phyloP scores from a whole-genome alignment of 1,140 invertebrate genomes.

The Drosophila guanche region DNA sequence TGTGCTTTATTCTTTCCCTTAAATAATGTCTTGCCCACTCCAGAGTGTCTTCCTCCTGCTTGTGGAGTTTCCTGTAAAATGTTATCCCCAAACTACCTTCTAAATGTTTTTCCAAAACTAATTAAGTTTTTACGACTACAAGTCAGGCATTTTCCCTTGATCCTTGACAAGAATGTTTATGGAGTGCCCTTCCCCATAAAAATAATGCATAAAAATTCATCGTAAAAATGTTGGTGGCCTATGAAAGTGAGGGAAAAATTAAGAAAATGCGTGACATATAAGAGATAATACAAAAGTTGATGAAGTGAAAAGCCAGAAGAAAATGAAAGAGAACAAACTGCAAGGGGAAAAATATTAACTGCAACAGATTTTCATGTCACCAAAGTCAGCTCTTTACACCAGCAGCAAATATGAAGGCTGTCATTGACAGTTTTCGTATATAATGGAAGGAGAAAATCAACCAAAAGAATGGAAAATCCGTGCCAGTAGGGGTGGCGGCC shows the following conservation, averaged over 20 bases:
- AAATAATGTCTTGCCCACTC: neutral
- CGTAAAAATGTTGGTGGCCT: slow-evolving; percentile 37
- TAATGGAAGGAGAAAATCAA: slow-evolving; percentile 21
- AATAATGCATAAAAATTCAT: slow-evolving; percentile 39
- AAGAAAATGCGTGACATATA: slow-evolving; percentile 26
- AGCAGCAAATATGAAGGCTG: slow-evolving; percentile 34
- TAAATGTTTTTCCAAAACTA: slow-evolving; percentile 51
- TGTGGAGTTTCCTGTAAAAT: slow-evolving; percentile 20
- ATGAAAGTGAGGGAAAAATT: slow-evolving; percentile 19
- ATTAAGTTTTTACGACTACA: slow-evolving; percentile 61
- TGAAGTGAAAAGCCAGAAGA: neutral
- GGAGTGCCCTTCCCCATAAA: slow-evolving; percentile 48
- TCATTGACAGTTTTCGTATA: slow-evolving; percentile 33
- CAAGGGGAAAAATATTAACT: slow-evolving; percentile 19
- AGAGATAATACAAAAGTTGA: slow-evolving; percentile 22
- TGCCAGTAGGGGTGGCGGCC: slow-evolving; percentile 4
- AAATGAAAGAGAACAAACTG: neutral
- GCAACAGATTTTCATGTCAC: slow-evolving; percentile 19
- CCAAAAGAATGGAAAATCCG: slow-evolving; percentile 8
- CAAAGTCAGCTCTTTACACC: slow-evolving; percentile 43
- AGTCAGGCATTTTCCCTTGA: slow-evolving; percentile 34
- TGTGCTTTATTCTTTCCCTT: too few species aligned
- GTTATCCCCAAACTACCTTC: slow-evolving; percentile 1
- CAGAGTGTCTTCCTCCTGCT: too few species aligned
- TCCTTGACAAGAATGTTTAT: slow-evolving; percentile 33